Evolutionary conservation across 2,797 vertebrate species (phyloP), one percentile per base, ranked within the genome.

Genomic region (Brachymystax lenok): DNA sequence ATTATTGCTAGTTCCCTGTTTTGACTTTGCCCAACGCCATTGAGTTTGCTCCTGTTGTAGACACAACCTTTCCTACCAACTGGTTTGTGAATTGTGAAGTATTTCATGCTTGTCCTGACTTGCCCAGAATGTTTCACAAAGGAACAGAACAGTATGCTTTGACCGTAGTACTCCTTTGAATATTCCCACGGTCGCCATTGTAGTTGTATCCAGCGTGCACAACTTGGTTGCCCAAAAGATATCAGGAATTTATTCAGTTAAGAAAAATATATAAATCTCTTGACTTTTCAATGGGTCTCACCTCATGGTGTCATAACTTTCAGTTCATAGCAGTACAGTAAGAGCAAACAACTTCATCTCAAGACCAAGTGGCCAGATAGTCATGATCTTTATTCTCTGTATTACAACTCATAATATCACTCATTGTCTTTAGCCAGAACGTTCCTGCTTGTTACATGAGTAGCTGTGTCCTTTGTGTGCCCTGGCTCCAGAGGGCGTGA

Each of bases 101-200:
- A 73, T 78, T 71, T 54, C 30, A 24, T n/a, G 75, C 51, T 0
- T 74, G 84, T 84, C 21, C n/a, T 0, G 0, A 77, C 86, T 35
- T 61, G 76, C 74, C 21, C 24, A n/a, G 17, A 50, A 30, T 2
- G 68, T 7, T 21, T 28, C 28, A 54, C 71, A 3, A 19, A 1
- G 27, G 56, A 33, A 30, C 7, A 51, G 67, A 69, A 30, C 30
- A 69, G n/a, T 63, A 21, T 63, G 21, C 12, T 63, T 8, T 63
- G 12, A 63, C 59, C 12, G n/a, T 21, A 27, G 21, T 24, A 63
- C 8, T 21, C 40, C 40, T 3, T 46, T 46, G 10, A 46, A 46
- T 46, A 46, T 46, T 46, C 40, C 40, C 40, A 46, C 10, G 40
- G 40, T 46, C 10, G 2, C 10, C 2, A 46, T 46, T 46, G 40